Evolutionary conservation across 2,797 vertebrate genomes (phyloP).

Genomic region (Chloroceryle inda): DNA sequence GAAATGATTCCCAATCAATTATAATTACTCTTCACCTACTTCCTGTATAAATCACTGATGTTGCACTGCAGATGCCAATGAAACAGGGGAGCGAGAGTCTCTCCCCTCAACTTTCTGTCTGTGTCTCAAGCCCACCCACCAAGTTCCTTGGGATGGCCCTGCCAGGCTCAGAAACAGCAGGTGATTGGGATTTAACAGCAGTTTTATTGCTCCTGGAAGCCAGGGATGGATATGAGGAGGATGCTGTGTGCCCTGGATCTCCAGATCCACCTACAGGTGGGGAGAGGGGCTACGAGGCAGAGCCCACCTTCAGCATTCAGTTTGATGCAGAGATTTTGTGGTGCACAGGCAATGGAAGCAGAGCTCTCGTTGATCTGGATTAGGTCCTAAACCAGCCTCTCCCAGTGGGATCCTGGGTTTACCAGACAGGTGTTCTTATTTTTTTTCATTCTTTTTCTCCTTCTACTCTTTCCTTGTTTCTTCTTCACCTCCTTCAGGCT

Average conservation of each 20-base stretch:
- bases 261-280: not conserved
- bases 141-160: slow-evolving; percentile 43
- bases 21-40: slow-evolving; percentile 78
- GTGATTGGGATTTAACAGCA: not conserved
- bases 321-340: not conserved
- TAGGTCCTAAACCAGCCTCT: not conserved
- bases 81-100: not conserved
- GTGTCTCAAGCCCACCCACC: slow-evolving; percentile 23
- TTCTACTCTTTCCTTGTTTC: not conserved
- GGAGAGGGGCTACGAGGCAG: not conserved
- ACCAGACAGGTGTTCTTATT: not conserved
- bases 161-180: slow-evolving; percentile 29
- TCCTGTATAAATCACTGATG: slow-evolving; percentile 73
- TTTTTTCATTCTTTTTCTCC: not conserved
- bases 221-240: not conserved
- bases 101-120: slow-evolving; percentile 35
- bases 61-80: slow-evolving; percentile 58
- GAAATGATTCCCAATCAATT: slow-evolving; percentile 79
- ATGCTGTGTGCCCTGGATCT: not conserved
- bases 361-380: not conserved
- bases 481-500: not conserved
- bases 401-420: not conserved
- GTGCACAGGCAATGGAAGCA: not conserved
- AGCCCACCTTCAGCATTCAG: not conserved
- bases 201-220: slow-evolving; percentile 22